phyloP scores from a whole-genome alignment of 2,113 vertebrate genomes.

The Phainopepla nitens region DNA sequence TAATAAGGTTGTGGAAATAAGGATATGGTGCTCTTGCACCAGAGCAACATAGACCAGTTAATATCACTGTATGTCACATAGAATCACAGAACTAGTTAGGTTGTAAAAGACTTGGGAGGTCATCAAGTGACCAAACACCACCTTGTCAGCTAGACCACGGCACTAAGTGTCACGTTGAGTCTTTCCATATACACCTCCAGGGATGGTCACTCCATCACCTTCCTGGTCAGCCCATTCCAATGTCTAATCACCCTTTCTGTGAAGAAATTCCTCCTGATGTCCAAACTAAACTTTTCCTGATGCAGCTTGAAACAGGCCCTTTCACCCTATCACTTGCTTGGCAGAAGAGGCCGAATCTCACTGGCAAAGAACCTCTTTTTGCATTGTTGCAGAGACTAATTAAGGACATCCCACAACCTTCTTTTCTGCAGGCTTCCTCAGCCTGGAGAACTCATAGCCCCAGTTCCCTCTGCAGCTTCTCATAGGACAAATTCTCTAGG shows the following conservation, averaged over 20 bases:
- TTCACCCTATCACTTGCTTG: background rate
- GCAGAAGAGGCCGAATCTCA: background rate
- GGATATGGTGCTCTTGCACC: background rate
- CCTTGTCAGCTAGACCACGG: background rate
- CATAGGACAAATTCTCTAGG: background rate
- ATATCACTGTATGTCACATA: background rate
- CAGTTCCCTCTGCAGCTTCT: background rate
- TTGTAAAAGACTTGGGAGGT: background rate
- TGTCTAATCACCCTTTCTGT: background rate
- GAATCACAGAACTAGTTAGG: background rate
- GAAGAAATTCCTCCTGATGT: background rate
- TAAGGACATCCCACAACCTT: background rate
- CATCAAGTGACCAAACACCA: background rate
- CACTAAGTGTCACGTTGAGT: fast-evolving
- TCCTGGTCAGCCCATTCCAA: background rate
- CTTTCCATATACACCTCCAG: background rate
- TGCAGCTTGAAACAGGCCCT: background rate
- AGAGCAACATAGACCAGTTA: background rate
- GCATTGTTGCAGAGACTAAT: background rate
- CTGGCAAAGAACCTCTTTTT: no score
- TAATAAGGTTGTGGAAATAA: background rate
- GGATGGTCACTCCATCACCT: background rate
- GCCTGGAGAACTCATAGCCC: background rate
- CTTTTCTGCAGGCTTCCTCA: background rate
- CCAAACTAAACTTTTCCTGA: background rate